A percentile compares a stretch with the other conserved stretches of the same genome.
Evolutionary conservation across 2,113 vertebrate genomes (phyloP).

Genomic region (Vidua macroura): DNA sequence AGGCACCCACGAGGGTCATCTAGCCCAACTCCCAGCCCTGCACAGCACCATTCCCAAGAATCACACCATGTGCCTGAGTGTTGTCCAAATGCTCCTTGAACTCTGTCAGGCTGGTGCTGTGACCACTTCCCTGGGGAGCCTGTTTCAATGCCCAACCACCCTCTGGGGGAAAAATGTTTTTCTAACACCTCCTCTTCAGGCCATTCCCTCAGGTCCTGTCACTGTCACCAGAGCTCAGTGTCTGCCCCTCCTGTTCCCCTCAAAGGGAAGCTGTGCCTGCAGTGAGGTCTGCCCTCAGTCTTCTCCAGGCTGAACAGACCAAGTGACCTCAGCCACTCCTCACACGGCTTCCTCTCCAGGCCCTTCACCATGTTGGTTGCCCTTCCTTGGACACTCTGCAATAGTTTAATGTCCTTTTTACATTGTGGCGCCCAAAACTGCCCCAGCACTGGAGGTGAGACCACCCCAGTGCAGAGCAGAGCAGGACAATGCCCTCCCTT

Average conservation of each 20-base stretch:
- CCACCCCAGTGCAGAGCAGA: background rate
- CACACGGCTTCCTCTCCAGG: accelerated
- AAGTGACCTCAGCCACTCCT: accelerated
- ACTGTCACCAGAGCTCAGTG: background rate
- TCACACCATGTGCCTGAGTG: background rate
- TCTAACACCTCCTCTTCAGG: background rate
- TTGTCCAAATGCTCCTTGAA: background rate
- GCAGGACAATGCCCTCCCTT: background rate
- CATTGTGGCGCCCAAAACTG: accelerated
- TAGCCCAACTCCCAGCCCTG: background rate
- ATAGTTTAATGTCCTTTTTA: accelerated
- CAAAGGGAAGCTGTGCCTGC: background rate
- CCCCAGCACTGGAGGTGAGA: background rate
- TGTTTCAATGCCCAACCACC: background rate
- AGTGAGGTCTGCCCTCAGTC: background rate
- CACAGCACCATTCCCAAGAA: background rate
- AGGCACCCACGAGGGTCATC: background rate
- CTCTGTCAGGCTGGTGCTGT: background rate
- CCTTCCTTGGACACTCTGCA: accelerated
- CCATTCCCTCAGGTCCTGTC: background rate
- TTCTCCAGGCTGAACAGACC: background rate
- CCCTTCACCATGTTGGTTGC: accelerated
- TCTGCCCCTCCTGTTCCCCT: accelerated
- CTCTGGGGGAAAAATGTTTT: accelerated
- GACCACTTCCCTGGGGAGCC: background rate